Base-by-base conservation (phyloP, 2,113 vertebrate species). In the Melanotaenia duboulayi region DNA sequence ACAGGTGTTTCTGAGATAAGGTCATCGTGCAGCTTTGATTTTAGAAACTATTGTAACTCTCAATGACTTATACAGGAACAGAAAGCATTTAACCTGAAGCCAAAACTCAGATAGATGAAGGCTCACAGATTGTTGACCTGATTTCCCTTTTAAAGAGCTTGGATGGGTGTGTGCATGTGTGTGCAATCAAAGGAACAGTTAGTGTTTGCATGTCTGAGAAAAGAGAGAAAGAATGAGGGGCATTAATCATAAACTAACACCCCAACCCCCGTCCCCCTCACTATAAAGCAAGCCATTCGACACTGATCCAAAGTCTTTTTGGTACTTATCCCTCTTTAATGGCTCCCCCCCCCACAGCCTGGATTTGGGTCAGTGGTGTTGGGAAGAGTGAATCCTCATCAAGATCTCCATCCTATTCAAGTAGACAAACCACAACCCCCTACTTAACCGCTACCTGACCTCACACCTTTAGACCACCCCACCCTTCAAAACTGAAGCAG, bases 81-180 rank as follows among this genome's bases (percentile, higher is more conserved):
- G 42, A 55, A 73, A 40, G 55, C 39, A 64, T 81, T 81, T 69
- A 87, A 88, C 74, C 57, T 78, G 59, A 84, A 88, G 90, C 70
- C 68, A 86, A 73, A 79, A 81, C 74, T 76, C 62, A 81, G 67
- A 84, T 81, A 66, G 83, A 83, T 87, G 71, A 83, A 82, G 71
- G 88, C 68, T 73, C 24, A 54, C 37, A 89, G 91, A 92, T 92
- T 89, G 91, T 82, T 90, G 87, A 92, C 90, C 89, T 88, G 85
- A 81, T 93, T 92, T 61, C 76, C 68, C 82, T 65, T 80, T 80
- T 82, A 88, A 91, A 90, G 76, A 85, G 87, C 85, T 90, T 75
- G 80, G 59, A 77, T 69, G 64, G 68, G 54, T 0, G n/a, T 59
- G 79, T 73, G 64, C 58, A 13, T 65, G 32, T 74, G 66, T 65